Base-by-base conservation (phyloP, 2,797 vertebrate species). In the Syndactyla subalaris region DNA sequence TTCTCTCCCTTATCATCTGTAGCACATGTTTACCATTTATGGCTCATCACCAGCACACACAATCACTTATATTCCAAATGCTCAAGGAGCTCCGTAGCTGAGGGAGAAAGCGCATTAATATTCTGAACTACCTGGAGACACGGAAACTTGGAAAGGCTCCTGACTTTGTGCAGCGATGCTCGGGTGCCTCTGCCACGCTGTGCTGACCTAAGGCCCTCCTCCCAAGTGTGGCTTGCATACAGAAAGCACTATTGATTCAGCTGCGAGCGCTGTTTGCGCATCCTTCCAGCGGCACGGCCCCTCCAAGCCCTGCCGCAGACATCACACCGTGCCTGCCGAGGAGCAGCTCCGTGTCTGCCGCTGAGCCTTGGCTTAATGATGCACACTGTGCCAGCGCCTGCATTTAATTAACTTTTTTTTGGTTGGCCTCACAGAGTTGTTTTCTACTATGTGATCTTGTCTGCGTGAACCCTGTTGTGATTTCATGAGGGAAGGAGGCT, bases 361-460 rank as follows among this genome's bases (percentile, higher is more conserved):
- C 80, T 7, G 62, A 92, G 79, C 61, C 49, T 80, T 68, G 76
- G 71, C 94, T 95, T 85, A 92, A 85, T 41, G 45, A 88, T 63
- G 81, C 88, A n/a, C 72, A 19, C 65, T 62, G 89, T 1, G 2
- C 79, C 91, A 86, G 29, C 1, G 2, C 70, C 77, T 58, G 66
- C 49, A 92, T 79, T 93, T 95, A 96, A 97, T 97, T 96, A 97
- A 88, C 93, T 93, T 84, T 52, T 22, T 83, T 61, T 88, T 93
- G 81, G 14, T 93, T 93, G 94, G 85, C 75, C 88, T 95, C 94
- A 72, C 84, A 74, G 88, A 91, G 89, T 49, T 54, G 75, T 91
- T 95, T 93, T 80, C 85, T 84, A 30, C 63, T 73, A 59, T 91
- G 72, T 92, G 73, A 95, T 96, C 84, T 84, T 61, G 49, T 34